A percentile compares a stretch with the other conserved stretches of the same genome.
Evolutionary conservation across 2,797 vertebrate species (phyloP).

Genomic region (Tympanoctomys barrerae): DNA sequence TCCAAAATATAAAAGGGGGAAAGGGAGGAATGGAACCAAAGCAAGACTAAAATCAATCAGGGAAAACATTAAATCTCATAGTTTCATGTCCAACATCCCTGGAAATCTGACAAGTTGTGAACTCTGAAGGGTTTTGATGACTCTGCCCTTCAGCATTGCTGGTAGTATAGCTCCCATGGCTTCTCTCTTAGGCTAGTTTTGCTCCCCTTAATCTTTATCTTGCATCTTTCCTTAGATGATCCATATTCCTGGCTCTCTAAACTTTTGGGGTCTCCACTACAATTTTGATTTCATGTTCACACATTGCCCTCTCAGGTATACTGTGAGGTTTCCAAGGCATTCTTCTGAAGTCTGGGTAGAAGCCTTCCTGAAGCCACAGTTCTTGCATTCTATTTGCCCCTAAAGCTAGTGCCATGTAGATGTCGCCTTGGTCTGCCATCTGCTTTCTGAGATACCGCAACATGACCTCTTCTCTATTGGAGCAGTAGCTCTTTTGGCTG

Average conservation of each 20-base stretch:
- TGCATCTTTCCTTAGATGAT: not conserved
- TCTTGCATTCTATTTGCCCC: not conserved
- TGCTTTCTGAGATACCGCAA: not conserved
- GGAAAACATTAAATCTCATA: not conserved
- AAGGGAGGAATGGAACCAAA: not conserved
- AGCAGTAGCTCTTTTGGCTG: not conserved
- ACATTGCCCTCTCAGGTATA: not conserved
- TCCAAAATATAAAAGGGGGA: not conserved
- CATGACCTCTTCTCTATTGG: not conserved
- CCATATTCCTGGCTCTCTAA: not conserved
- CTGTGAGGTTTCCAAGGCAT: not conserved
- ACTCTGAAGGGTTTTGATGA: not conserved
- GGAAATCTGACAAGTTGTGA: not conserved
- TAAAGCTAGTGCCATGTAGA: not conserved
- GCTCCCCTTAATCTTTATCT: not conserved
- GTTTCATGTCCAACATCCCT: not conserved
- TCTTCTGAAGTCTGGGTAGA: not conserved
- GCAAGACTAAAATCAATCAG: not conserved
- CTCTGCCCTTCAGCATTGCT: not conserved
- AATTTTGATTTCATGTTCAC: not conserved
- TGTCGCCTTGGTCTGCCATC: not conserved
- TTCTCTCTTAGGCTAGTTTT: not conserved
- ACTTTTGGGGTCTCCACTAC: not conserved
- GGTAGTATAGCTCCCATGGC: not conserved
- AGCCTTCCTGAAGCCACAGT: not conserved